Conservation (phyloP, 2,113 vertebrate species). For the Amblyornis subalaris region DNA sequence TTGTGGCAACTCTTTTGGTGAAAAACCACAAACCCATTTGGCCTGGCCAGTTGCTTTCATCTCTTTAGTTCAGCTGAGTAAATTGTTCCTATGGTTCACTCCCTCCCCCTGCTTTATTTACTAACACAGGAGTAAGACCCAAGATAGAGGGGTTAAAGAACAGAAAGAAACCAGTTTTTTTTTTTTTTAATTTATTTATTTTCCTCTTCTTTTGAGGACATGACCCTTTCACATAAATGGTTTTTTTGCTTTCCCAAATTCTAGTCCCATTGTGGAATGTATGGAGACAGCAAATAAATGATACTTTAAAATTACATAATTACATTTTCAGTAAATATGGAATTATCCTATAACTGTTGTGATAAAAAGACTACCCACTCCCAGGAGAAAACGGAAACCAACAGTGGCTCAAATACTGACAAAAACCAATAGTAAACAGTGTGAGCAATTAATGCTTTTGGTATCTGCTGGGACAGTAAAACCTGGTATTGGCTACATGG, state of each 20-base stretch:
- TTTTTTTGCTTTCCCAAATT: neutral
- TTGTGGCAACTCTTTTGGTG: slow-evolving; percentile 58
- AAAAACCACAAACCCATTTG: slow-evolving; percentile 72
- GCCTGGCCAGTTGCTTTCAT: slow-evolving; percentile 63
- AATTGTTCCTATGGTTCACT: slow-evolving; percentile 27
- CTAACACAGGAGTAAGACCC: neutral
- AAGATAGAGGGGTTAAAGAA: neutral
- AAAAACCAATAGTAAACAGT: neutral
- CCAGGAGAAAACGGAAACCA: slow-evolving; percentile 31
- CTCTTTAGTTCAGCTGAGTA: slow-evolving; percentile 64
- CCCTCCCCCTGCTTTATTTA: slow-evolving; percentile 15
- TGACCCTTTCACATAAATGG: neutral
- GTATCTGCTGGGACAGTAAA: slow-evolving; percentile 33
- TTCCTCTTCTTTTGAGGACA: neutral
- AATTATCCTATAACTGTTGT: slow-evolving; percentile 50
- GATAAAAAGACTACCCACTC: slow-evolving; percentile 35
- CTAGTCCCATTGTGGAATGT: slow-evolving; percentile 40
- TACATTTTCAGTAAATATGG: slow-evolving; percentile 54
- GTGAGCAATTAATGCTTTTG: slow-evolving; percentile 12
- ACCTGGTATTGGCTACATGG: neutral
- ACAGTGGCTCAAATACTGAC: slow-evolving; percentile 35
- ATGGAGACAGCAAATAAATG: slow-evolving; percentile 48
- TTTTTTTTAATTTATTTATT: neutral
- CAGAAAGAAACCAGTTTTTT: neutral
- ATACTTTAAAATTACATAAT: slow-evolving; percentile 18